phyloP scores from a whole-genome alignment of 2,888 invertebrate genomes.

The Hypercompe scribonia region DNA sequence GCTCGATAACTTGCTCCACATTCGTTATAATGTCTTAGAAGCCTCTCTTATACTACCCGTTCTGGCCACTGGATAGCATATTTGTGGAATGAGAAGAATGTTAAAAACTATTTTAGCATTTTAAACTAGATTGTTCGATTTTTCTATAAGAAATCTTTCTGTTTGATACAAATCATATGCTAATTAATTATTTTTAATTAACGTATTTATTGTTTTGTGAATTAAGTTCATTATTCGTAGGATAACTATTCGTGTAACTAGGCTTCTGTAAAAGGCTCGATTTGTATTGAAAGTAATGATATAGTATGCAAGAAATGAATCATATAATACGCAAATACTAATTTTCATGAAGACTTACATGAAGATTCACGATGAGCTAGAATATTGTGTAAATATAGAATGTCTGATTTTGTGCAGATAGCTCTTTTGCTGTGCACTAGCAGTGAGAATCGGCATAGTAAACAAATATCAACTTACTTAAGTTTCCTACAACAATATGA shows the following conservation, averaged over 20 bases:
- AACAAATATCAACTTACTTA: neutral
- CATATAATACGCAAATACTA: neutral
- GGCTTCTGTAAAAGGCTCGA: no score
- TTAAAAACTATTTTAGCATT: no score
- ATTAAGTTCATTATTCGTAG: no score
- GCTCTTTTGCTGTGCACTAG: neutral
- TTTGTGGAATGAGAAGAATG: conserved; percentile 37
- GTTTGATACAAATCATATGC: neutral
- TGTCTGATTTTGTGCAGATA: neutral
- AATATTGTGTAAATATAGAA: neutral
- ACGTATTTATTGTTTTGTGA: no score
- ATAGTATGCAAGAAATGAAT: neutral
- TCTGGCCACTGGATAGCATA: conserved; percentile 52
- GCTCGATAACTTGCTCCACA: conserved; percentile 80
- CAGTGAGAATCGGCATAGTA: neutral
- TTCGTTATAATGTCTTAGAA: conserved; percentile 77
- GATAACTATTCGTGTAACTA: no score
- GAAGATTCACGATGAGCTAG: neutral
- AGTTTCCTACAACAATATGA: neutral
- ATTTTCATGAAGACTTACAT: neutral
- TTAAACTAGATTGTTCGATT: neutral
- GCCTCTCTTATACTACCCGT: conserved; percentile 50
- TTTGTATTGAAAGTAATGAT: no score
- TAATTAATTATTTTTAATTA: no score
- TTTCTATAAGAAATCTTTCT: neutral